phyloP scores from a whole-genome alignment of 2,797 vertebrate species.

The Bryconaethiops microstoma region DNA sequence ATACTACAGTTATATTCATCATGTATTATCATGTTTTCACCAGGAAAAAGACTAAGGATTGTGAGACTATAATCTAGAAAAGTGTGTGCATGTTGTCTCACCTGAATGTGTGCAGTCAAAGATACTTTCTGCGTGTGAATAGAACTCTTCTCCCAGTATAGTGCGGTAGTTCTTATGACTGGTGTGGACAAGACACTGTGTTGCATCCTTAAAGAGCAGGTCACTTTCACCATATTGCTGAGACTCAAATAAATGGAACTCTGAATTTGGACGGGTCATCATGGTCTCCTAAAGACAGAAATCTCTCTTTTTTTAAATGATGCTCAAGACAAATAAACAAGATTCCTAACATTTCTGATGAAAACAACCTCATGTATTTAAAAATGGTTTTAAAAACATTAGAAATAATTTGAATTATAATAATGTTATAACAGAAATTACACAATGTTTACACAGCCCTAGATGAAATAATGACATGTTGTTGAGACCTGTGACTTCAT shows the following conservation, averaged over 20 bases:
- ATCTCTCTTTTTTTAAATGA: not conserved
- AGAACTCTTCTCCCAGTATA: constrained; percentile 83
- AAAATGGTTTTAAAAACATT: not conserved
- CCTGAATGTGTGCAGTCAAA: constrained; percentile 88
- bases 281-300: constrained; percentile 77
- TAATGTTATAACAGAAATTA: not conserved
- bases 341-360: not conserved
- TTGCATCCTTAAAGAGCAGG: constrained; percentile 88
- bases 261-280: constrained; percentile 66
- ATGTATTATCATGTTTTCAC: too few relatives aligned
- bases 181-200: constrained; percentile 80
- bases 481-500: constrained; percentile 85
- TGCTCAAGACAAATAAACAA: not conserved
- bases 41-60: too few relatives aligned
- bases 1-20: too few relatives aligned
- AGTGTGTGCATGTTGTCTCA: constrained; percentile 57
- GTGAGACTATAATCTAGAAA: not conserved
- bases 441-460: not conserved
- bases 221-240: constrained; percentile 84
- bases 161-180: constrained; percentile 79
- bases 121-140: constrained; percentile 76
- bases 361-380: not conserved
- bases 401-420: not conserved
- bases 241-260: constrained; percentile 85
- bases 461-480: constrained; percentile 1